These are phyloP conservation scores for Rhynchophorus ferrugineus DNA, from an alignment of 1,140 invertebrate species.

Conservation along the genomic window DNA sequence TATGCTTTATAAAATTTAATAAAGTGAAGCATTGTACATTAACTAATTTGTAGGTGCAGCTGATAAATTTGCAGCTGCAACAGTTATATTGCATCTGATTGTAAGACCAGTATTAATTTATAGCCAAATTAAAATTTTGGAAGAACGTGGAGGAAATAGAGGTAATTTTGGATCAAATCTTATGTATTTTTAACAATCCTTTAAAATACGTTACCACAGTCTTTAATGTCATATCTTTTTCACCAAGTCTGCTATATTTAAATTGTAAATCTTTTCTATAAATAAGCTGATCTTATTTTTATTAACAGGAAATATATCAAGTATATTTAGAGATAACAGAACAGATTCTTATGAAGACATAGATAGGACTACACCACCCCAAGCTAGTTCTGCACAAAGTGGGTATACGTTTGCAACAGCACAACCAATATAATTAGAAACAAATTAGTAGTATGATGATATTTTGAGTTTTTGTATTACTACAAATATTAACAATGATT, in stretches of 20 bases:
- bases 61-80: constrained; percentile 22
- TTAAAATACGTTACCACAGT: no score
- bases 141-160: constrained; percentile 19
- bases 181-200: constrained; percentile 1
- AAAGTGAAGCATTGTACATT: no score
- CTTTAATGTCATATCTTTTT: no score
- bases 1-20: neutral
- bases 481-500: neutral
- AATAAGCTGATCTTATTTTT: neutral
- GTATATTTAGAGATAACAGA: constrained; percentile 17
- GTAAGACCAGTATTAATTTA: constrained; percentile 15
- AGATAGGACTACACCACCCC: constrained; percentile 6
- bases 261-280: neutral
- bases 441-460: no score
- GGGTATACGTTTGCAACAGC: constrained; percentile 21
- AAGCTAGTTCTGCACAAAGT: constrained; percentile 8
- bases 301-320: constrained; percentile 10
- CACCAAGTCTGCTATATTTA: neutral
- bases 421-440: constrained; percentile 13
- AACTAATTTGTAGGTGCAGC: constrained; percentile 15
- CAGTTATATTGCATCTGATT: constrained; percentile 20
- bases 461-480: neutral
- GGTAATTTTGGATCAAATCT: constrained; percentile 9
- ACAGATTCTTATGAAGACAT: constrained; percentile 23
- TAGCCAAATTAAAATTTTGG: constrained; percentile 16